A percentile compares a stretch with the other conserved stretches of the same genome.
phyloP scores from a whole-genome alignment of 2,797 vertebrate species.

The Rhadinocentrus ornatus region DNA sequence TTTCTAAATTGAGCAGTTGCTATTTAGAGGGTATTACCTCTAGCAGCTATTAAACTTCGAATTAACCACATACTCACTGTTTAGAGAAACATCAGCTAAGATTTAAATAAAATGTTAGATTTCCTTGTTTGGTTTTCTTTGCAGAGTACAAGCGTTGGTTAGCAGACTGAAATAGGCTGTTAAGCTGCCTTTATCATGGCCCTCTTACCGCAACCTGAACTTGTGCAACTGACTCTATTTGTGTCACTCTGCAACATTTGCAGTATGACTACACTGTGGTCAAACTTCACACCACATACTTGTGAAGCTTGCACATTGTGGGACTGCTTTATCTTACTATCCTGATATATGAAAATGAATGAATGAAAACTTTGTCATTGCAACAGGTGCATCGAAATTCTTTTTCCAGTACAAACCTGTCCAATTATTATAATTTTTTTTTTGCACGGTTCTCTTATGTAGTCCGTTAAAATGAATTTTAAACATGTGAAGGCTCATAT shows the following conservation, averaged over 20 bases:
- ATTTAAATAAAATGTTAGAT: constrained; percentile 18
- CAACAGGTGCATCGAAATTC: too few species aligned
- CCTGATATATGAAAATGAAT: too few species aligned
- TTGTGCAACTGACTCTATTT: constrained; percentile 49
- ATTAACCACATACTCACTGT: neutral
- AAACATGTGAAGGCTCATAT: neutral
- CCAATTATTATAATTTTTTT: too few species aligned
- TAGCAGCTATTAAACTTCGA: neutral
- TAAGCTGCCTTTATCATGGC: constrained; percentile 62
- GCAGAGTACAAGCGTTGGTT: constrained; percentile 27
- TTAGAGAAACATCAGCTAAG: neutral
- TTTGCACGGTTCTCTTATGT: neutral
- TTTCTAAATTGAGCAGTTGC: constrained; percentile 1
- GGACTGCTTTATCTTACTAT: neutral
- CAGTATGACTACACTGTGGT: constrained; percentile 29
- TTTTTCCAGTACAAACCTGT: too few species aligned
- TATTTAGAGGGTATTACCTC: constrained; percentile 28
- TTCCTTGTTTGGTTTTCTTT: constrained; percentile 31
- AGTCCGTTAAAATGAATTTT: neutral
- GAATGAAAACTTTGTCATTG: too few species aligned
- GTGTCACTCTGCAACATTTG: constrained; percentile 39
- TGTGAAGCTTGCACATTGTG: constrained; percentile 16
- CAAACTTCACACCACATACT: constrained; percentile 34
- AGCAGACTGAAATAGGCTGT: constrained; percentile 59
- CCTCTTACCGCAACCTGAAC: constrained; percentile 52